Percentiles rank a stretch among this genome's conserved stretches.
Conservation (phyloP, 64 coral and sea anemone species). For the Exaiptasia diaphana region DNA sequence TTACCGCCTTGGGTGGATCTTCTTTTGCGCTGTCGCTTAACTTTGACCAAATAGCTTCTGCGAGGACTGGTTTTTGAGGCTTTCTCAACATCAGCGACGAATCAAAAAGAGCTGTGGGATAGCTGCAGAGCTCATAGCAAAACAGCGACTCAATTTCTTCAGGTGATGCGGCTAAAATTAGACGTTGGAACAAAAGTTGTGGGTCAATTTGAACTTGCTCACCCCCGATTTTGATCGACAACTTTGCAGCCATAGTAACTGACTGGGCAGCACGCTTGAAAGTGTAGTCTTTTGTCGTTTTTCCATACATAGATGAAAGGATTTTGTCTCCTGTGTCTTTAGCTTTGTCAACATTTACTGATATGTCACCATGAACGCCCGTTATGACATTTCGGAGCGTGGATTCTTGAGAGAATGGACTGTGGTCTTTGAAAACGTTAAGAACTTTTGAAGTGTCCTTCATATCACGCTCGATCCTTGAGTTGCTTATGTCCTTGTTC, state of each 20-base stretch:
- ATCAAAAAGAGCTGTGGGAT: conserved; percentile 1
- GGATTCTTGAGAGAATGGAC: background rate
- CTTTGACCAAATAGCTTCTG: background rate
- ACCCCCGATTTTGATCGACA: background rate
- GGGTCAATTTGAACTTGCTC: conserved; percentile 29
- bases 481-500: conserved; percentile 32
- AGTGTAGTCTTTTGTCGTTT: background rate
- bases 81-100: conserved; percentile 10
- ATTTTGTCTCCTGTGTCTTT: background rate
- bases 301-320: background rate
- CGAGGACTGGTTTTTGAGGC: background rate
- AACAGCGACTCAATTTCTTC: no score
- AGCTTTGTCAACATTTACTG: background rate
- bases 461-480: conserved; percentile 15
- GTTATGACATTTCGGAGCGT: conserved; percentile 12
- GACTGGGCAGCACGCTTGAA: conserved; percentile 30
- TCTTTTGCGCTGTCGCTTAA: no score
- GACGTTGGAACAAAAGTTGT: conserved; percentile 41
- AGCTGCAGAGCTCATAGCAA: background rate
- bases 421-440: background rate
- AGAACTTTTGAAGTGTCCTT: conserved; percentile 18
- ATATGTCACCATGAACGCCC: background rate
- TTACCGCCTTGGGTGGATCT: background rate
- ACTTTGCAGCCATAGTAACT: conserved; percentile 5
- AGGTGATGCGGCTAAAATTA: background rate